These are phyloP conservation scores for Odobenus rosmarus DNA, from an alignment of 2,113 vertebrate genomes.

Conservation along the genomic window DNA sequence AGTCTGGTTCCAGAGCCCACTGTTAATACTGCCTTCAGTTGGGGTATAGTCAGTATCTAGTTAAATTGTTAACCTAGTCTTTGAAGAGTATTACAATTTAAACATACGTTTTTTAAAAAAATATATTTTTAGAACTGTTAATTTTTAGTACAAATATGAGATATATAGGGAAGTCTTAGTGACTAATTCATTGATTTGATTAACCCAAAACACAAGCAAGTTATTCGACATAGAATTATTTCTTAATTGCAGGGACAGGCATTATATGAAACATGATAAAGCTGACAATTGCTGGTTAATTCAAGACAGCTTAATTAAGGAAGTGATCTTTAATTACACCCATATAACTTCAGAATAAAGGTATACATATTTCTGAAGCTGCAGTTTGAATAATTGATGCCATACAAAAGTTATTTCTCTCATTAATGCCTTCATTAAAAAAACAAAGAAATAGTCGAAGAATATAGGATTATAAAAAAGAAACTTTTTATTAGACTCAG, in stretches of 20 bases:
- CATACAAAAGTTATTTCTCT: neutral
- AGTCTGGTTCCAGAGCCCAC: neutral
- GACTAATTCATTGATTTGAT: conserved; percentile 2
- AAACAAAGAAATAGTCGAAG: conserved; percentile 1
- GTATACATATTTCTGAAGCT: neutral
- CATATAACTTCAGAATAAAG: conserved; percentile 28
- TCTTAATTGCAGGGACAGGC: neutral
- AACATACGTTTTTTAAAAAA: neutral
- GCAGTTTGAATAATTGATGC: conserved; percentile 35
- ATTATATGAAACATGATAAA: neutral
- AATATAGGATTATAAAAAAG: neutral
- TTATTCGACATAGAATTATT: neutral
- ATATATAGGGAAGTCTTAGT: neutral
- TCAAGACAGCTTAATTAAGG: neutral
- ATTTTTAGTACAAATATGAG: conserved; percentile 44
- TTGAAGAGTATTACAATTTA: conserved; percentile 18
- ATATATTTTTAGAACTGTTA: neutral
- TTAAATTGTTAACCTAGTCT: neutral
- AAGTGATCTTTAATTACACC: neutral
- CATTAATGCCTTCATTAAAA: neutral
- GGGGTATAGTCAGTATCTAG: neutral
- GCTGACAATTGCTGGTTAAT: neutral
- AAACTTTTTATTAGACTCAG: neutral
- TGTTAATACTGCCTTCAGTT: neutral
- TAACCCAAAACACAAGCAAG: conserved; percentile 19